Percentiles rank a stretch among this genome's conserved stretches.
Conservation (phyloP, 2,113 vertebrate species). For the Hippopotamus amphibius region DNA sequence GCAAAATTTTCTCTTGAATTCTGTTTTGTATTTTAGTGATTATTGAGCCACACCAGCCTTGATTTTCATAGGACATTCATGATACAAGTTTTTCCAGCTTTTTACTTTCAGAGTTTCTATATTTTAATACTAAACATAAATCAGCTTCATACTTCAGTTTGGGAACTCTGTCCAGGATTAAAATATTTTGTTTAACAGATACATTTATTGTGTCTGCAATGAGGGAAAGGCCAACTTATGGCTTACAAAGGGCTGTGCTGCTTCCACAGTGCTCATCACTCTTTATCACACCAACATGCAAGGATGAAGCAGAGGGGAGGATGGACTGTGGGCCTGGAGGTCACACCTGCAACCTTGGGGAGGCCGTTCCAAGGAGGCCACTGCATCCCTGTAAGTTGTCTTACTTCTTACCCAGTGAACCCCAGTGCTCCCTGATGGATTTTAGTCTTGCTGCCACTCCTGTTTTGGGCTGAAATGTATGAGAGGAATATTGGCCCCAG, state of each 20-base stretch:
- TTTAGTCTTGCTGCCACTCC: not conserved
- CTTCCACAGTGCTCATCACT: not conserved
- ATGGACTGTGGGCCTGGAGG: not conserved
- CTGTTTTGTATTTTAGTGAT: not conserved
- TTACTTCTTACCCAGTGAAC: not conserved
- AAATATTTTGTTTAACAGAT: not conserved
- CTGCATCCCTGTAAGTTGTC: not conserved
- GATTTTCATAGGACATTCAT: not conserved
- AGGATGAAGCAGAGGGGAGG: not conserved
- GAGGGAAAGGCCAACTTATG: not conserved
- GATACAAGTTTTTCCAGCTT: not conserved
- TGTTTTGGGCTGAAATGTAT: not conserved
- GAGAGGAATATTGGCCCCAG: not conserved
- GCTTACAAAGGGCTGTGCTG: not conserved
- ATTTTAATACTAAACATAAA: not conserved
- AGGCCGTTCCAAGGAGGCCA: not conserved
- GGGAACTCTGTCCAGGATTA: not conserved
- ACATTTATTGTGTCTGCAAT: not conserved
- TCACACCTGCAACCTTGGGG: not conserved
- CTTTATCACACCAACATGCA: not conserved
- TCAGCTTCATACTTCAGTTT: not conserved
- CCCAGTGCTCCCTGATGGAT: not conserved
- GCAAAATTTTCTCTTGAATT: not conserved
- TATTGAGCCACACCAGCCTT: not conserved
- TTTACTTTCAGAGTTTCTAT: not conserved